Base-by-base conservation (phyloP, 2,113 vertebrate genomes). In the Guaruba guarouba region DNA sequence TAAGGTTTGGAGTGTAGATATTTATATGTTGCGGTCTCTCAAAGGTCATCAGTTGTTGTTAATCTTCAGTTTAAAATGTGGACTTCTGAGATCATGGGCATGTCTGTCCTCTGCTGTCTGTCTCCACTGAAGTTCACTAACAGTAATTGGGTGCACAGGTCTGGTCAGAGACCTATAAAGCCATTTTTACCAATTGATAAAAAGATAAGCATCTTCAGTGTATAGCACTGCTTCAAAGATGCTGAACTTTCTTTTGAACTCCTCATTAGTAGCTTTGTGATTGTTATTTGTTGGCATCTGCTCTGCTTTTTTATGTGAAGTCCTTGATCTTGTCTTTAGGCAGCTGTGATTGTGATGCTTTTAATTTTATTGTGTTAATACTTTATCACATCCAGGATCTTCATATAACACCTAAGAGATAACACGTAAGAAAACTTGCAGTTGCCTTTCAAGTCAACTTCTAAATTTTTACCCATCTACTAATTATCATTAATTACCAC, bases 131-230 rank as follows among this genome's bases (percentile, higher is more conserved):
- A 9, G 33, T 10, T 35, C 17, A 3, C 4, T 3, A 5, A 2
- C 1, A 3, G 35, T 49, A 6, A 3, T 10, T 0, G 2, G 23
- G 62, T 43, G 29, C 61, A 0, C 2, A 10, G 51, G 2, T 3
- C 18, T 16, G 33, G 3, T 22, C 43, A 11, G 64, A 25, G 64
- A 13, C 19, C 24, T 27, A 6, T 1, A 44, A 35, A 64, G n/a
- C 44, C 13, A 2, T 29, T 66, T 69, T n/a, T 17, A 15, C 43
- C 10, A 0, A 11, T 59, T 33, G 31, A 43, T 52, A 12, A 49
- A 39, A 64, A 17, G 24, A 43, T 7, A 4, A 49, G 11, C 8
- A 2, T 64, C n/a, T 31, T 23, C 29, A 41, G 33, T 24, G 57
- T 20, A 0, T 8, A 39, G 31, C 1, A 4, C 44, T 73, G 13